These are phyloP conservation scores for Paedocypris sp. DNA, from an alignment of 2,113 vertebrate species.

Conservation along the genomic window DNA sequence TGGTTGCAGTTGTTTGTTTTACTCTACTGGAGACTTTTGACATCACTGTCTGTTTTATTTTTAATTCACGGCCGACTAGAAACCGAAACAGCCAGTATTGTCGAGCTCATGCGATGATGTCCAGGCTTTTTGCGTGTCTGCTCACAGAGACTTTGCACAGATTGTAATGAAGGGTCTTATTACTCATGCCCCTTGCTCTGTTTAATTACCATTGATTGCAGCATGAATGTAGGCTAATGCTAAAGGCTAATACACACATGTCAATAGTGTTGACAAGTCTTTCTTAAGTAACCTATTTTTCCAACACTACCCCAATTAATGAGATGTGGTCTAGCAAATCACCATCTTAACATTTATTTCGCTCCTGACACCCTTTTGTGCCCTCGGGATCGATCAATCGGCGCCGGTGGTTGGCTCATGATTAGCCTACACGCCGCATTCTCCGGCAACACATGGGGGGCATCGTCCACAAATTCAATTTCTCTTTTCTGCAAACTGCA, in stretches of 20 bases:
- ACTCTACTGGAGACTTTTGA: too few species aligned
- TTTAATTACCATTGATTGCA: constrained; percentile 58
- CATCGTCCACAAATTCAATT: constrained; percentile 55
- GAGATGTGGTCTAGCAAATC: neutral
- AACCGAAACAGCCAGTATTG: too few species aligned
- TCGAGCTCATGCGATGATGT: too few species aligned
- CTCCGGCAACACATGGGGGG: constrained; percentile 33
- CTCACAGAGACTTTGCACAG: constrained; percentile 22
- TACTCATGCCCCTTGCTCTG: constrained; percentile 52
- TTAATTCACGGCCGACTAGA: too few species aligned
- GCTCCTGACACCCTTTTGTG: neutral
- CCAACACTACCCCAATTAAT: neutral
- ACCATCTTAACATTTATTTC: too few species aligned
- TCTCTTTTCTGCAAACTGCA: constrained; percentile 52
- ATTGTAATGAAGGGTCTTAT: constrained; percentile 35
- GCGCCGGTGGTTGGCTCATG: neutral
- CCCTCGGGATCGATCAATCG: constrained; percentile 16
- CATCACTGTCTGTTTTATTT: too few species aligned
- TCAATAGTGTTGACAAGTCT: neutral
- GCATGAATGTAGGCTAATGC: constrained; percentile 37
- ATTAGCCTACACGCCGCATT: constrained; percentile 7
- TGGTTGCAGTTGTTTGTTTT: too few species aligned
- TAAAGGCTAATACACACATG: constrained; percentile 16
- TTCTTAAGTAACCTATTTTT: neutral
- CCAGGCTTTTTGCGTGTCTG: too few species aligned